A percentile compares a stretch with the other conserved stretches of the same genome.
These are phyloP conservation scores for Ancistrus triradiatus DNA, from an alignment of 2,113 vertebrate species.

Conservation along the genomic window DNA sequence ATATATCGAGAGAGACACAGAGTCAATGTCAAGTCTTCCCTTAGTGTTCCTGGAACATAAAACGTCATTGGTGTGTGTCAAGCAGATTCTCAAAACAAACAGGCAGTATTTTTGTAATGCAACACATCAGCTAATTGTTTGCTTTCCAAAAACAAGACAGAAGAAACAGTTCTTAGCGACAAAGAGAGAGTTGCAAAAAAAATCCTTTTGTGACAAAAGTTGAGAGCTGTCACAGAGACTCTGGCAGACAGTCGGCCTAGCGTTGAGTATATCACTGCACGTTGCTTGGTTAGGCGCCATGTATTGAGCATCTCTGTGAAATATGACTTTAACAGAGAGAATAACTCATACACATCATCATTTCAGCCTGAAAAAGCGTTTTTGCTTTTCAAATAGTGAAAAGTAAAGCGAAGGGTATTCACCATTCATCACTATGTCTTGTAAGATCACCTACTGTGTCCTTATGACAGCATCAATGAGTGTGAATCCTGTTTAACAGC, in stretches of 20 bases:
- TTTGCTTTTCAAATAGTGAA: slow-evolving; percentile 30
- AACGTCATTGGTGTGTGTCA: too few relatives aligned
- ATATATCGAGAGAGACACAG: too few relatives aligned
- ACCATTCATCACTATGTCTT: neutral
- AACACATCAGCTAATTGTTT: neutral
- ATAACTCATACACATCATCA: slow-evolving; percentile 33
- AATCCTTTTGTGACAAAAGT: slow-evolving; percentile 17
- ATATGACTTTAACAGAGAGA: slow-evolving; percentile 9
- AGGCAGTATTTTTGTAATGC: too few relatives aligned
- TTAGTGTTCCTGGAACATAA: too few relatives aligned
- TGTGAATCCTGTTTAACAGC: neutral
- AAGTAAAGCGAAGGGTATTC: neutral
- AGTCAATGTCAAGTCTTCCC: too few relatives aligned
- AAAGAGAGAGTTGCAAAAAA: slow-evolving; percentile 9
- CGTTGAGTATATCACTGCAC: slow-evolving; percentile 15
- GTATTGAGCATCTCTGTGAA: slow-evolving; percentile 15
- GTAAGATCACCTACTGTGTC: slow-evolving; percentile 16
- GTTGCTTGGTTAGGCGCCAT: neutral
- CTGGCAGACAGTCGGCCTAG: slow-evolving; percentile 17
- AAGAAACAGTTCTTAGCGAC: neutral
- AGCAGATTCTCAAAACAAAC: too few relatives aligned
- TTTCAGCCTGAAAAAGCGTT: slow-evolving; percentile 18
- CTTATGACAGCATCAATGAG: slow-evolving; percentile 28
- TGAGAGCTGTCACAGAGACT: slow-evolving; percentile 17
- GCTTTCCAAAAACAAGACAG: neutral